Evolutionary conservation across 2,888 invertebrate species (phyloP).

Genomic region (Anthophora plumipes): DNA sequence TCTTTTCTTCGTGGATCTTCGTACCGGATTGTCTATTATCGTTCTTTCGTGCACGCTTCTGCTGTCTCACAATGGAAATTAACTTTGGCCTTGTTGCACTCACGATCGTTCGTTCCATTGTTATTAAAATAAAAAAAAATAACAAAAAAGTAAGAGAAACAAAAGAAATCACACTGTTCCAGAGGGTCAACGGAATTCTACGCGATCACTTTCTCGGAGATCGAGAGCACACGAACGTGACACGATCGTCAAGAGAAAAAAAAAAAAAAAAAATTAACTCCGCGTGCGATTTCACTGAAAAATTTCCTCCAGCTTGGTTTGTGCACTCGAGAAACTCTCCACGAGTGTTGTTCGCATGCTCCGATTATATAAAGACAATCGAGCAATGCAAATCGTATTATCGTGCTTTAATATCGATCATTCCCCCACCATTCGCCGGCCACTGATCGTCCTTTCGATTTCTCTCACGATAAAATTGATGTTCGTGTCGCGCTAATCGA

Average conservation of each 20-base stretch:
- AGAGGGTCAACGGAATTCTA: neutral
- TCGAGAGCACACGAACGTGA: neutral
- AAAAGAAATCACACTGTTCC: too few species aligned
- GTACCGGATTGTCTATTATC: neutral
- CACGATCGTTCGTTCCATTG: too few species aligned
- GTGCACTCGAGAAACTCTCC: neutral
- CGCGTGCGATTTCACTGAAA: slow-evolving; percentile 36
- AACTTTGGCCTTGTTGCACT: too few species aligned
- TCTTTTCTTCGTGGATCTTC: too few species aligned
- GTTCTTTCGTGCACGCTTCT: too few species aligned
- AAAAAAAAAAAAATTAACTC: neutral
- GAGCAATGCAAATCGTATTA: neutral
- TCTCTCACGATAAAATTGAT: neutral
- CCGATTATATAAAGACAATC: slow-evolving; percentile 15
- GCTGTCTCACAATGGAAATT: too few species aligned
- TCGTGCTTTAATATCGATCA: too few species aligned
- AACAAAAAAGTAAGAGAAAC: too few species aligned
- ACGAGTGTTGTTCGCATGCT: too few species aligned
- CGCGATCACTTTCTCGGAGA: slow-evolving; percentile 21
- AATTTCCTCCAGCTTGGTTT: neutral
- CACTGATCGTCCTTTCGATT: neutral
- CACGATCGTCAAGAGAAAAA: neutral
- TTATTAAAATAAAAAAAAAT: too few species aligned
- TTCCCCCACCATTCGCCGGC: neutral
- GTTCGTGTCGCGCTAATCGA: neutral